These are phyloP conservation scores for Deilephila elpenor DNA, from an alignment of 2,888 invertebrate genomes.

Conservation along the genomic window DNA sequence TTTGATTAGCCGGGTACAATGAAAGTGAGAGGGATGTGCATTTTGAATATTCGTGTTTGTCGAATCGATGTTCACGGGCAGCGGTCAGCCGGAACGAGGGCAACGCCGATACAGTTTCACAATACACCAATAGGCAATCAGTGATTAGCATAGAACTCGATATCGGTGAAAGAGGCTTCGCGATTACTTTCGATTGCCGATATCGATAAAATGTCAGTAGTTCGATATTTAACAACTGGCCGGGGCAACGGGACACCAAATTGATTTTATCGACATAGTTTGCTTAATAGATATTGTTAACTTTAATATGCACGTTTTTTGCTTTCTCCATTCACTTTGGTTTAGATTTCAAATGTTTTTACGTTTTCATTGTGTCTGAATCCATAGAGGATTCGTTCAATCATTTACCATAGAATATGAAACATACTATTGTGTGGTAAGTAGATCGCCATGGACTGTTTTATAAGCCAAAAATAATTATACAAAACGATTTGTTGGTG, in stretches of 20 bases:
- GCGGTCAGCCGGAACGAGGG: constrained; percentile 47
- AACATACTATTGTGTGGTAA: too few relatives aligned
- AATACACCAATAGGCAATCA: constrained; percentile 27
- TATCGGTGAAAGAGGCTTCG: constrained; percentile 1
- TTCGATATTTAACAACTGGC: not conserved
- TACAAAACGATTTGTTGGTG: too few relatives aligned
- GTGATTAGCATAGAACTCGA: constrained; percentile 28
- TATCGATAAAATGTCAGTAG: constrained; percentile 19
- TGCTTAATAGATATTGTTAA: not conserved
- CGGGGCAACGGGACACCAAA: not conserved
- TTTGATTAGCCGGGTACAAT: constrained; percentile 32
- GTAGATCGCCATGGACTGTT: too few relatives aligned
- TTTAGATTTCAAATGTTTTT: not conserved
- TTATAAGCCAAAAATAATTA: too few relatives aligned
- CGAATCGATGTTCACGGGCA: constrained; percentile 61
- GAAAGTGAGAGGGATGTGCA: constrained; percentile 57
- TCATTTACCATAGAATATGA: too few relatives aligned
- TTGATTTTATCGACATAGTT: not conserved
- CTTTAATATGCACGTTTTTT: not conserved
- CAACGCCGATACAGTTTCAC: constrained; percentile 43
- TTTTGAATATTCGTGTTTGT: constrained; percentile 51
- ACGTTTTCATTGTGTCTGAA: not conserved
- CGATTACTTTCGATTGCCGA: constrained; percentile 5
- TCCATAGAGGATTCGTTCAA: not conserved
- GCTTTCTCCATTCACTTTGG: not conserved